Evolutionary conservation across 2,797 vertebrate species (phyloP).

Genomic region (Thalassophryne amazonica): DNA sequence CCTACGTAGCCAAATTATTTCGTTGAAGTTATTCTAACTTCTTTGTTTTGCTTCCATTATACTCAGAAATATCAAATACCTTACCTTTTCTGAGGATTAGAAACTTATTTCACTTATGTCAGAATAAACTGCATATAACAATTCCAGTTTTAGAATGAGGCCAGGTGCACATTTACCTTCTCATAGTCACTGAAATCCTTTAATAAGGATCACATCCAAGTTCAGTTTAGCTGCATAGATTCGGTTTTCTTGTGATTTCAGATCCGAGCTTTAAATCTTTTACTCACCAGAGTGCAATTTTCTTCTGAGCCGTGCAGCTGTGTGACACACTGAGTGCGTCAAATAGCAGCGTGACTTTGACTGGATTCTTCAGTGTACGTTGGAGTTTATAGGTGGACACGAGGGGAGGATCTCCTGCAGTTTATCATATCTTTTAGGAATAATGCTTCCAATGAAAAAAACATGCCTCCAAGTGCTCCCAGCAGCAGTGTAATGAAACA

Average conservation of each 20-base stretch:
- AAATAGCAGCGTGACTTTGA: neutral
- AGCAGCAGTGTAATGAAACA: neutral
- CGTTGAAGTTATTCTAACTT: too few relatives aligned
- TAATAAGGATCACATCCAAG: too few relatives aligned
- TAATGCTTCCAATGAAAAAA: neutral
- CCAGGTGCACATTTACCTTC: too few relatives aligned
- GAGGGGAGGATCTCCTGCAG: constrained; percentile 50
- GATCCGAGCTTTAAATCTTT: neutral
- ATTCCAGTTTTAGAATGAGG: too few relatives aligned
- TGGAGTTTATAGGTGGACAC: constrained; percentile 29
- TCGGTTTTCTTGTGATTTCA: neutral
- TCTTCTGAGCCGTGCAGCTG: neutral
- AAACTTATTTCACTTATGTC: too few relatives aligned
- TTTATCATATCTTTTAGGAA: constrained; percentile 6
- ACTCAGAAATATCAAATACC: too few relatives aligned
- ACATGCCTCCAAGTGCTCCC: neutral
- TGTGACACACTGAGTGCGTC: neutral
- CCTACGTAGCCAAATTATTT: too few relatives aligned
- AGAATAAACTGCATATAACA: too few relatives aligned
- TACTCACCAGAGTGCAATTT: constrained; percentile 41
- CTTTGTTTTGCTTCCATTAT: too few relatives aligned
- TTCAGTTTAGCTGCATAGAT: neutral
- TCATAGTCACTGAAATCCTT: too few relatives aligned
- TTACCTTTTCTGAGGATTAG: too few relatives aligned
- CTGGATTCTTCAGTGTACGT: constrained; percentile 52